These are phyloP conservation scores for Zaprionus nigranus DNA, from an alignment of 1,140 invertebrate species.

Conservation along the genomic window DNA sequence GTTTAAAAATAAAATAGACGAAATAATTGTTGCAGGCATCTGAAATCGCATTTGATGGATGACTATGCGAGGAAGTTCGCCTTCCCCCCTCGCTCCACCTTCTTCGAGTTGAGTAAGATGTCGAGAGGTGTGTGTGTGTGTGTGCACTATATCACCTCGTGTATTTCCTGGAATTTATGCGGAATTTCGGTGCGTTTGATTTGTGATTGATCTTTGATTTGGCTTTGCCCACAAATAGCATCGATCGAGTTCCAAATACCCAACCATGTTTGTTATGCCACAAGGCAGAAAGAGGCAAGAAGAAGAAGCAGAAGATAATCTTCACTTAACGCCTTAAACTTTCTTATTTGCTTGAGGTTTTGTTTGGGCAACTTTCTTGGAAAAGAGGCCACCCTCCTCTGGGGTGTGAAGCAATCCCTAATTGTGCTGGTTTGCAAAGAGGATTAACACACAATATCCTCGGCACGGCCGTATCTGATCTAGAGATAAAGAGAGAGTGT, in stretches of 20 bases:
- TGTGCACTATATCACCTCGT: slow-evolving; percentile 53
- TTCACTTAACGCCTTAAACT: too few species aligned
- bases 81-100: slow-evolving; percentile 7
- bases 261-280: slow-evolving; percentile 6
- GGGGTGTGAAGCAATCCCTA: background rate
- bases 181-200: slow-evolving; percentile 59
- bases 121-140: slow-evolving; percentile 50
- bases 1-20: slow-evolving; percentile 79
- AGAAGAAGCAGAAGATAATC: background rate
- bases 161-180: slow-evolving; percentile 78
- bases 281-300: background rate
- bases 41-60: slow-evolving; percentile 75
- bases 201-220: slow-evolving; percentile 75
- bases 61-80: slow-evolving; percentile 60
- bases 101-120: slow-evolving; percentile 45
- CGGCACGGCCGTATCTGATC: slow-evolving; percentile 6
- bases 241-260: slow-evolving; percentile 46
- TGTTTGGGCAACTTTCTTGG: too few species aligned
- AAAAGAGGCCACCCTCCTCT: background rate
- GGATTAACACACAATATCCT: slow-evolving; percentile 17
- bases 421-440: slow-evolving; percentile 11
- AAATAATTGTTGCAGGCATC: slow-evolving; percentile 70
- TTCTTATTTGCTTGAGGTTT: too few species aligned
- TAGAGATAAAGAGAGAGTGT: background rate
- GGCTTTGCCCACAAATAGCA: slow-evolving; percentile 55